These are phyloP conservation scores for Bombus breviceps DNA, from an alignment of 1,140 invertebrate species.

Conservation along the genomic window DNA sequence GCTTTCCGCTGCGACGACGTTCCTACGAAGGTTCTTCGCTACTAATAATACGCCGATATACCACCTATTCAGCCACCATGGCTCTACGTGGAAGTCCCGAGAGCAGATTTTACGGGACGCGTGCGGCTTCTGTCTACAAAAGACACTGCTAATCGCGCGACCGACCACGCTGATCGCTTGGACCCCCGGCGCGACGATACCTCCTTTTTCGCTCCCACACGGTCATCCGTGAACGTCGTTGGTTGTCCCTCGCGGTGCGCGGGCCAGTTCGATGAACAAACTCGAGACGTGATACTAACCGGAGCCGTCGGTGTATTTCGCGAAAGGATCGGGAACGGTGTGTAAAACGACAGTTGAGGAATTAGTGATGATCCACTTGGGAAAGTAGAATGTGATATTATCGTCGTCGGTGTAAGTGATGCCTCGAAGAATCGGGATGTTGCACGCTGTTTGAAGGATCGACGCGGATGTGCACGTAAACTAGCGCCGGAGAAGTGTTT, in stretches of 20 bases:
- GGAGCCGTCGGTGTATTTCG: neutral
- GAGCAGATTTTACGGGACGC: slow-evolving; percentile 71
- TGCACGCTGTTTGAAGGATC: neutral
- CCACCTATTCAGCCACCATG: slow-evolving; percentile 80
- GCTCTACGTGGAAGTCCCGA: slow-evolving; percentile 69
- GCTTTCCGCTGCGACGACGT: slow-evolving; percentile 39
- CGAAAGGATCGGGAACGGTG: neutral
- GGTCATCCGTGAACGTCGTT: neutral
- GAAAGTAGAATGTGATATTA: neutral
- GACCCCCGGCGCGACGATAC: neutral
- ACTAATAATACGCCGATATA: slow-evolving; percentile 80
- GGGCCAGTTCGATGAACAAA: slow-evolving; percentile 13
- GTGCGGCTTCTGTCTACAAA: slow-evolving; percentile 66
- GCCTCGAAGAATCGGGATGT: neutral
- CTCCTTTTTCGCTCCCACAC: neutral
- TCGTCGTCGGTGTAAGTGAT: slow-evolving; percentile 21
- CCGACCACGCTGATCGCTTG: slow-evolving; percentile 56
- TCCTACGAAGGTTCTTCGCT: slow-evolving; percentile 61
- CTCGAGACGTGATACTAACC: neutral
- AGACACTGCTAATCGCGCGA: slow-evolving; percentile 65
- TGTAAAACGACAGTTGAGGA: neutral
- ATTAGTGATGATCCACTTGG: slow-evolving; percentile 32
- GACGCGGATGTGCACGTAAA: neutral
- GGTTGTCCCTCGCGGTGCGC: neutral
- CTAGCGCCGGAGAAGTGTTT: neutral